Conservation (phyloP, 2,797 vertebrate genomes). For the Dermochelys coriacea region DNA sequence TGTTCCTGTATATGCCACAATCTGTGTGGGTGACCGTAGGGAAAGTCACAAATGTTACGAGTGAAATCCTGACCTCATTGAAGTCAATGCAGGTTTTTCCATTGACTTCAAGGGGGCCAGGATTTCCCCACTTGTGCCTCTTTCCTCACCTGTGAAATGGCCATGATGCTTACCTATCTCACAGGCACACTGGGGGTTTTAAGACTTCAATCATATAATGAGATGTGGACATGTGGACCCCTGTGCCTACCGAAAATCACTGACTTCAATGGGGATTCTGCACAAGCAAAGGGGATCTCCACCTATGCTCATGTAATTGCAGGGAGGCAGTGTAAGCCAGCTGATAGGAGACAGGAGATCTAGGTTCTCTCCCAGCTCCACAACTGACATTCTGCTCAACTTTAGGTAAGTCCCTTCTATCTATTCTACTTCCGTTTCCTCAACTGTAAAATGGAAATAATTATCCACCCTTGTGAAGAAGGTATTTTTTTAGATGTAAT, state of each 20-base stretch:
- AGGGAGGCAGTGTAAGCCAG: background rate
- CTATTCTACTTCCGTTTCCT: background rate
- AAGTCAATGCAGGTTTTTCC: background rate
- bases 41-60: background rate
- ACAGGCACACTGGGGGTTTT: background rate
- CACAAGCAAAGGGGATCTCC: background rate
- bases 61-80: background rate
- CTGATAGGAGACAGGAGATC: background rate
- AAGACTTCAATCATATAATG: background rate
- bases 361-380: background rate
- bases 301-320: background rate
- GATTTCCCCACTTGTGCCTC: background rate
- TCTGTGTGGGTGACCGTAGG: background rate
- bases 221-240: background rate
- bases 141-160: background rate
- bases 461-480: background rate
- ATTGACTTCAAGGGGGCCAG: background rate
- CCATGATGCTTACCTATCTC: background rate
- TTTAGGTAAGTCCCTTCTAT: background rate
- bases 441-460: background rate
- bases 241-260: background rate
- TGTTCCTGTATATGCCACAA: background rate
- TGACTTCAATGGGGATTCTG: background rate
- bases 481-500: background rate
- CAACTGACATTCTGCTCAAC: background rate